These are phyloP conservation scores for Chloroceryle amazona DNA, from an alignment of 2,797 vertebrate species.

Conservation along the genomic window DNA sequence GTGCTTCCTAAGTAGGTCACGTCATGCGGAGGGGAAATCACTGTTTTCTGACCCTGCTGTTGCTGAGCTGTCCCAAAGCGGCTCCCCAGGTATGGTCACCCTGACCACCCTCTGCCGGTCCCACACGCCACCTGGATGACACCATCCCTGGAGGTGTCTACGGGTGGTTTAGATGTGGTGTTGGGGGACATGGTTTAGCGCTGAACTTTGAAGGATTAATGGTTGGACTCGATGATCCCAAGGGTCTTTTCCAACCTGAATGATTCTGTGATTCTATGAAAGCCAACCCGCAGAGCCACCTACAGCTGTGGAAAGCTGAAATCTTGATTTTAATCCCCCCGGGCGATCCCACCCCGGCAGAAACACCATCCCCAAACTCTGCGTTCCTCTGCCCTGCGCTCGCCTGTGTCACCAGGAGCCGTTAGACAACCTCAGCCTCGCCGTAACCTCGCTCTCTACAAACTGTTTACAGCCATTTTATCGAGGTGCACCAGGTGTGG, in stretches of 20 bases:
- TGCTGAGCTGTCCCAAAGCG: background rate
- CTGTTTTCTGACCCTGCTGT: fast-evolving
- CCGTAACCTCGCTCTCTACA: slow-evolving; percentile 56
- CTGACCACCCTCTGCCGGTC: fast-evolving
- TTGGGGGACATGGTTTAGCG: too few relatives aligned
- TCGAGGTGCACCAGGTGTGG: slow-evolving; percentile 88
- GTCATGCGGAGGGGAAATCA: background rate
- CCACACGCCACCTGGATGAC: fast-evolving
- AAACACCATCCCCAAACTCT: background rate
- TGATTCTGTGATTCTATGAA: background rate
- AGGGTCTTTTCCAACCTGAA: too few relatives aligned
- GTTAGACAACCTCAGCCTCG: slow-evolving; percentile 14
- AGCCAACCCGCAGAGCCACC: background rate
- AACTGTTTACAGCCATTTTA: slow-evolving; percentile 81
- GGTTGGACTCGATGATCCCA: too few relatives aligned
- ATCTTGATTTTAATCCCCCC: background rate
- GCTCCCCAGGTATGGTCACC: fast-evolving
- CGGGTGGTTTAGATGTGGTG: too few relatives aligned
- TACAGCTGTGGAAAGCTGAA: background rate
- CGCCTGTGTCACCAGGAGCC: background rate
- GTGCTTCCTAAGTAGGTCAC: slow-evolving; percentile 33
- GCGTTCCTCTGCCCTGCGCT: background rate
- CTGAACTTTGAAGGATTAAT: too few relatives aligned
- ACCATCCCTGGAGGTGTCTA: too few relatives aligned
- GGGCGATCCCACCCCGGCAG: background rate